Evolutionary conservation across 2,888 invertebrate species (phyloP).

Genomic region (Platycheirus rosarum): DNA sequence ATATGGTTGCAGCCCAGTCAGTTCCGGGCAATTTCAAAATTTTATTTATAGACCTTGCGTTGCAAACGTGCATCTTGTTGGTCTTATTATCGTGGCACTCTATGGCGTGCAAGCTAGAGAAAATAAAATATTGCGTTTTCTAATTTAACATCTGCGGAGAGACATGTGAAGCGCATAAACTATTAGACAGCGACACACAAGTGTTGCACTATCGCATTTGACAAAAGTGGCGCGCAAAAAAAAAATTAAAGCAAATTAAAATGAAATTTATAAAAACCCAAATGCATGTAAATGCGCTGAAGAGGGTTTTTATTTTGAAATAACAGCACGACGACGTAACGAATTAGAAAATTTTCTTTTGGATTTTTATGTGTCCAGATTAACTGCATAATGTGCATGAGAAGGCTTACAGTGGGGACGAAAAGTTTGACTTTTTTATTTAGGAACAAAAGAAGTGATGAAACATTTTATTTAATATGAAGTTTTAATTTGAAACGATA

Average conservation of each 20-base stretch:
- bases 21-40: constrained; percentile 72
- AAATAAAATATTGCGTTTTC: constrained; percentile 49
- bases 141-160: constrained; percentile 69
- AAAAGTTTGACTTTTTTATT: constrained; percentile 10
- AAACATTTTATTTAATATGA: too few relatives aligned
- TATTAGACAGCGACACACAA: constrained; percentile 64
- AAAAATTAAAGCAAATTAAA: constrained; percentile 8
- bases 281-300: constrained; percentile 6
- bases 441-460: too few relatives aligned
- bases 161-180: constrained; percentile 71
- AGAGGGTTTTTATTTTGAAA: constrained; percentile 19
- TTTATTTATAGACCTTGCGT: constrained; percentile 65
- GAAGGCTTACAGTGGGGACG: constrained; percentile 28
- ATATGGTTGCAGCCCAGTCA: constrained; percentile 38
- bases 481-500: too few relatives aligned
- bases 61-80: constrained; percentile 35
- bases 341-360: constrained; percentile 39
- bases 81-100: constrained; percentile 12
- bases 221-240: constrained; percentile 63
- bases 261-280: constrained; percentile 40
- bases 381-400: constrained; percentile 1
- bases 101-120: constrained; percentile 22
- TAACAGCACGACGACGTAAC: constrained; percentile 38
- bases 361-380: constrained; percentile 54
- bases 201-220: constrained; percentile 63